Percentiles rank a stretch among this genome's conserved stretches.
phyloP scores from a whole-genome alignment of 2,113 vertebrate species.

The Spilogale gracilis region DNA sequence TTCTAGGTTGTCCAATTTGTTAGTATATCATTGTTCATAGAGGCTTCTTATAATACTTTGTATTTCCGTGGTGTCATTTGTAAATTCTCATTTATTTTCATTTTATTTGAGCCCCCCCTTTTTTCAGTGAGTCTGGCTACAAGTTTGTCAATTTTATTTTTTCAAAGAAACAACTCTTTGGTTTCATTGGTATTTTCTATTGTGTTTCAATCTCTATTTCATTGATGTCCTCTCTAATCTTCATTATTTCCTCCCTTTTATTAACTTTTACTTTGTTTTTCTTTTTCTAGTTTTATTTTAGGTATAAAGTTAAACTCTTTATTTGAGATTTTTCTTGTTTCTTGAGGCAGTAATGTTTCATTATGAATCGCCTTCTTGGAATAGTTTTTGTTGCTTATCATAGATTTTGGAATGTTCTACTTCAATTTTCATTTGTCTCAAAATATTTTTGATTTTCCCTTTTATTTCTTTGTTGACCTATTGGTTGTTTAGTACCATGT shows the following conservation, averaged over 20 bases:
- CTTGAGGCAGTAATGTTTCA: neutral
- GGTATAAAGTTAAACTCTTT: neutral
- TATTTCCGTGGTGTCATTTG: neutral
- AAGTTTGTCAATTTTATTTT: neutral
- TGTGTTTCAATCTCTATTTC: neutral
- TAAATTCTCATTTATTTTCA: neutral
- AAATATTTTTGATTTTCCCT: neutral
- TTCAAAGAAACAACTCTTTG: neutral
- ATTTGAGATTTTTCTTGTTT: neutral
- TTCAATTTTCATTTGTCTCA: neutral
- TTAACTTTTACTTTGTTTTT: neutral
- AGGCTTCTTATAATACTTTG: neutral
- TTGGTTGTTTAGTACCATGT: neutral
- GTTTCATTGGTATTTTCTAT: neutral
- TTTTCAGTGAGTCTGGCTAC: neutral
- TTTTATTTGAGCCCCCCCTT: neutral
- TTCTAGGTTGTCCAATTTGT: neutral
- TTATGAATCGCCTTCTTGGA: neutral
- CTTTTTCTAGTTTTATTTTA: neutral
- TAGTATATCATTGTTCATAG: neutral
- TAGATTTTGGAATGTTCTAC: neutral
- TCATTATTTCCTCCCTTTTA: neutral
- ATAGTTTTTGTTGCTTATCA: neutral
- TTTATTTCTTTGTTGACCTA: neutral
- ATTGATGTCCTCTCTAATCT: neutral